Evolutionary conservation across 1,140 invertebrate species (phyloP), one percentile per base, ranked within the genome.

Genomic region (Eriocheir sinensis): DNA sequence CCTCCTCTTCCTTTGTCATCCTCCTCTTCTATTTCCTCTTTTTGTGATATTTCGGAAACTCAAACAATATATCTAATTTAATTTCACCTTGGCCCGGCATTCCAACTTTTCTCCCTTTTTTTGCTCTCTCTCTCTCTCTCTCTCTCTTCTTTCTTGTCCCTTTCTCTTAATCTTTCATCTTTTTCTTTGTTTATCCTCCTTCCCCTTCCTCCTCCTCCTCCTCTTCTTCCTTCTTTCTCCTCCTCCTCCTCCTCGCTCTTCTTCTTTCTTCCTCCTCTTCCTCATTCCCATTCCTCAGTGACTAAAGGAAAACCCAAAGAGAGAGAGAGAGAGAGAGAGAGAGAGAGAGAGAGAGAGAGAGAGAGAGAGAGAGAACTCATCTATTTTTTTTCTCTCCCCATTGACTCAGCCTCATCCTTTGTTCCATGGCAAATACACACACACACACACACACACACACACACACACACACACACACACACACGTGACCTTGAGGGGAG

Each of bases 281-380:
- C 21, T 86, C 34, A 34, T 34, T 81, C 27, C 27, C 15, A 83
- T 38, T 9, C 80, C 15, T 3, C 36, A 2, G 12, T 34, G 12
- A 32, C 80, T 83, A 83, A 83, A n/a, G 36, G 81, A 83, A 83
- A 15, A 17, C 30, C 30, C 30, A 83, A n/a, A 83, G 81, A 83
- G 81, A 83, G 81, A 83, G 81, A 83, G 81, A 83, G 81, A 83
- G 81, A 83, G 81, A 83, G 81, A 83, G 81, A 83, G 81, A 83
- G 81, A 88, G 36, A 88, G 36, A 88, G 30, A 32, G 85, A 32
- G 85, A 40, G 36, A 40, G 3, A 41, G 85, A 83, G 81, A 30
- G 81, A 15, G 60, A 72, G 15, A n/a, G 60, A 72, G n/a, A n/a
- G 60, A 72, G 15, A 72, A n/a, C 15, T 12, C 21, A 9, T 53